phyloP scores from a whole-genome alignment of 1,140 invertebrate species.

The Micrasema minimum region DNA sequence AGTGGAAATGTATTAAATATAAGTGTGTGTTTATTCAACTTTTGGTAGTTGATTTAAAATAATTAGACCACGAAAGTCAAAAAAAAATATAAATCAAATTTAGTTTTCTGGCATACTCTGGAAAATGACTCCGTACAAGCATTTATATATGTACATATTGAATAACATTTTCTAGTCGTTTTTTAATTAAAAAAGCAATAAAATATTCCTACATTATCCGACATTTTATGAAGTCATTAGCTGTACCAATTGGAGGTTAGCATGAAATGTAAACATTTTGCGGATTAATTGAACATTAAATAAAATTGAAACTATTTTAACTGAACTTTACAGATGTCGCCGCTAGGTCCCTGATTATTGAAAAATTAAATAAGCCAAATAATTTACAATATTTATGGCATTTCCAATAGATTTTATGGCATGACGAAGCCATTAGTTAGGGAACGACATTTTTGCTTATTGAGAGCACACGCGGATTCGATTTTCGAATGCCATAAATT shows the following conservation, averaged over 20 bases:
- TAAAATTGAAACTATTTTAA: constrained; percentile 32
- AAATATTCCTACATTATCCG: too few species aligned
- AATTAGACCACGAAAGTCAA: too few species aligned
- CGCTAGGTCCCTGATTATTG: constrained; percentile 36
- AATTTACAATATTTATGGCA: constrained; percentile 51
- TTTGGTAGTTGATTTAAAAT: too few species aligned
- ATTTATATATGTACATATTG: too few species aligned
- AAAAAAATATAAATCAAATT: too few species aligned
- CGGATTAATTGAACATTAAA: constrained; percentile 15
- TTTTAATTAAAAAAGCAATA: too few species aligned
- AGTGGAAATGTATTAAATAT: too few species aligned
- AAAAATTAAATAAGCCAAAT: constrained; percentile 43
- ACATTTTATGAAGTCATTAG: constrained; percentile 17
- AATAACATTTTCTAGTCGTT: too few species aligned
- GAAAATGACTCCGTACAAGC: too few species aligned
- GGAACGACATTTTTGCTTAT: constrained; percentile 51
- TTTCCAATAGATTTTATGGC: constrained; percentile 46
- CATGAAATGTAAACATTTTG: constrained; percentile 27
- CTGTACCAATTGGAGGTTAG: constrained; percentile 4
- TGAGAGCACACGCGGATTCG: constrained; percentile 49
- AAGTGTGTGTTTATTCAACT: too few species aligned
- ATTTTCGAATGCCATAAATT: constrained; percentile 54
- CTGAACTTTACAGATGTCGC: constrained; percentile 22
- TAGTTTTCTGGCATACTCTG: too few species aligned
- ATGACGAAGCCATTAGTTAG: constrained; percentile 51